Percentiles rank a stretch among this genome's conserved stretches.
Evolutionary conservation across 2,113 vertebrate species (phyloP).

Genomic region (Mustela lutreola): DNA sequence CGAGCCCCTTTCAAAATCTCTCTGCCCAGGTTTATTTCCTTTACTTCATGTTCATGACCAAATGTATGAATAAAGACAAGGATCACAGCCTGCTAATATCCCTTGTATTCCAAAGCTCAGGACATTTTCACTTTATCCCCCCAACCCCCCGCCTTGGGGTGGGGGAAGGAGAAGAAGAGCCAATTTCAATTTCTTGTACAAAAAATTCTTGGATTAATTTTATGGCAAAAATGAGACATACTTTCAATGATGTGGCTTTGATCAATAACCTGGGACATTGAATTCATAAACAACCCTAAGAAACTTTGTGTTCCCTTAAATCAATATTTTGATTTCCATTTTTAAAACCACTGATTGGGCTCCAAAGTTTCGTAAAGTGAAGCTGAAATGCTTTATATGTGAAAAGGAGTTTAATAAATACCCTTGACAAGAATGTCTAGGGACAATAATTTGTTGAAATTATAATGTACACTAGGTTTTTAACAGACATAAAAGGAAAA

Average conservation of each 20-base stretch:
- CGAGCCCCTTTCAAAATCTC: background rate
- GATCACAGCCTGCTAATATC: rapidly evolving
- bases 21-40: background rate
- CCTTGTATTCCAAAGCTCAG: background rate
- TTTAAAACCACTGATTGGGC: background rate
- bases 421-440: background rate
- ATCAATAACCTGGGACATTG: background rate
- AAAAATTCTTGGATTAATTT: background rate
- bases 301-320: background rate
- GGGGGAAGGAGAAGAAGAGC: rapidly evolving
- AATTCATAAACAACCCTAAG: background rate
- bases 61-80: background rate
- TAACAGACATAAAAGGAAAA: background rate
- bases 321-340: background rate
- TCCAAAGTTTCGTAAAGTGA: background rate
- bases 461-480: background rate
- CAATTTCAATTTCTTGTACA: slow-evolving; percentile 5
- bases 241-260: background rate
- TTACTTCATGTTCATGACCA: background rate
- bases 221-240: background rate
- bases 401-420: background rate
- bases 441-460: background rate
- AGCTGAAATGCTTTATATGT: background rate
- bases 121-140: background rate
- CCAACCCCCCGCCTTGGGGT: no score